A percentile compares a stretch with the other conserved stretches of the same genome.
These are phyloP conservation scores for Gulo gulo DNA, from an alignment of 2,113 vertebrate species.

Conservation along the genomic window DNA sequence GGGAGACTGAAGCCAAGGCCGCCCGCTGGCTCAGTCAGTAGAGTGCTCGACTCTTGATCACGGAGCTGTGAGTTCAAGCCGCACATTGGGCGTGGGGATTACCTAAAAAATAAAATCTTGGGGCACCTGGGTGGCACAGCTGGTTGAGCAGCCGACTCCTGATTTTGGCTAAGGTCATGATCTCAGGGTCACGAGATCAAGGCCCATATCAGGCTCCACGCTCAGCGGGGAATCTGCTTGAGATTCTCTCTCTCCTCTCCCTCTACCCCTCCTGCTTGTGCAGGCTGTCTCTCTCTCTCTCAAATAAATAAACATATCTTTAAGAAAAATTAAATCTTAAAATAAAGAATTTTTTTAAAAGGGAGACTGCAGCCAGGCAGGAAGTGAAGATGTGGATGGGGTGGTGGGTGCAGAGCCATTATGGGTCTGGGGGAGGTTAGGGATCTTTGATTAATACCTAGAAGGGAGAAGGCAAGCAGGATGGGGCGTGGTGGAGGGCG, in stretches of 20 bases:
- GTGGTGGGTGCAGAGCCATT: accelerated
- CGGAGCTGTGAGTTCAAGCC: background rate
- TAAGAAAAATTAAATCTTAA: background rate
- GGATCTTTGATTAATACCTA: background rate
- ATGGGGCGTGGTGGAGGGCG: too few relatives aligned
- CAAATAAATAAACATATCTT: background rate
- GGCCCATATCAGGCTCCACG: background rate
- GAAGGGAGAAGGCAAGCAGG: background rate
- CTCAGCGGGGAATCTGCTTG: background rate
- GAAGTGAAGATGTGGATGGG: background rate
- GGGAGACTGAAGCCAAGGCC: background rate
- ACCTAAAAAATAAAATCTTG: background rate
- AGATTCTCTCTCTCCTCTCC: background rate
- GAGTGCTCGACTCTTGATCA: background rate
- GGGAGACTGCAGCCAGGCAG: background rate
- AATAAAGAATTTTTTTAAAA: background rate
- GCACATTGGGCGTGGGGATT: background rate
- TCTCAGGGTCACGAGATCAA: background rate
- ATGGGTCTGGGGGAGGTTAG: background rate
- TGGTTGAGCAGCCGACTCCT: background rate
- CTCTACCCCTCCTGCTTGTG: background rate
- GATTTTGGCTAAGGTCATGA: background rate
- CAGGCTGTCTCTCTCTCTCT: background rate
- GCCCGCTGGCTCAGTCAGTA: background rate
- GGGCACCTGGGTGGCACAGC: background rate